Base-by-base conservation (phyloP, 92 coral and sea anemone genomes). In the Epizoanthus ramosus region DNA sequence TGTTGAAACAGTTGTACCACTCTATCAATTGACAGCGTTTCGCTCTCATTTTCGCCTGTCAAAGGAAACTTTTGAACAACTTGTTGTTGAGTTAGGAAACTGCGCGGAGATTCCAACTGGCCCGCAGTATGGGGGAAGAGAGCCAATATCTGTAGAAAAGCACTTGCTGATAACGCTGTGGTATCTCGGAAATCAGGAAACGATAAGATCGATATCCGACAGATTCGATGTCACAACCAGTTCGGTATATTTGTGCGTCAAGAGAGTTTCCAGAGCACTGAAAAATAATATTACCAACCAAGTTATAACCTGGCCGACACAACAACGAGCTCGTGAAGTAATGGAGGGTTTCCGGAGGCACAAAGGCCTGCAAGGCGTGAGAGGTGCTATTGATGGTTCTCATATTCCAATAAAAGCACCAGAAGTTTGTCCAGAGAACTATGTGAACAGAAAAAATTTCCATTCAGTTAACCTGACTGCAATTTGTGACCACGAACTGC, bases 11-110 rank as follows among this genome's bases (percentile, higher is more conserved):
- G 31, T 28, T 28, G 2, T 28, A 28, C 31, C 31, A 0, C 0
- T 0, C 31, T 28, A 28, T 28, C 31, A 28, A 28, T 28, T 28
- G 31, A 28, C n/a, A n/a, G n/a, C n/a, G 43, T 79, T 74, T 65
- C 90, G 86, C 28, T 64, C 74, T 17, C 90, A 87, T 75, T 87
- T 87, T 75, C 80, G 84, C 6, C 67, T 87, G 52, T 81, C 86
- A 25, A 64, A 16, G 15, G 53, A 61, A 17, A 72, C 74, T n/a
- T 83, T 76, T 57, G 90, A 87, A 73, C 67, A 81, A 23, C 56
- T 81, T 16, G 23, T 67, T 69, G 14, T 50, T 52, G 68, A 68
- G 59, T 66, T 81, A 37, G 58, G 84, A 28, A 74, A 74, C 63
- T 84, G 80, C 63, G 82, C 73, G 1, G 87, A 84, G 19, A 57